phyloP scores from a whole-genome alignment of 64 coral and sea anemone genomes.

The Anthopleura sola region DNA sequence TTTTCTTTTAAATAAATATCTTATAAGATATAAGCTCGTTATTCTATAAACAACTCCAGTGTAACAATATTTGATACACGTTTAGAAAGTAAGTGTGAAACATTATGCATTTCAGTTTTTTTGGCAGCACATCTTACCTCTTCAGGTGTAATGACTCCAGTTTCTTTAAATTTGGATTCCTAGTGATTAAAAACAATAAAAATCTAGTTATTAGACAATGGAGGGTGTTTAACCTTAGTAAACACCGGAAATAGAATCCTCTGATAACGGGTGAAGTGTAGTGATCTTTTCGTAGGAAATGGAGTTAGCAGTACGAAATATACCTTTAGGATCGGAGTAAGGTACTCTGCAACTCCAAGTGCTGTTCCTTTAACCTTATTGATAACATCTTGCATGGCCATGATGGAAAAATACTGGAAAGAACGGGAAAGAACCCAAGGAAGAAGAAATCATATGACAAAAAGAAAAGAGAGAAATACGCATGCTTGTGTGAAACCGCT shows the following conservation, averaged over 20 bases:
- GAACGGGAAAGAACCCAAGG: background rate
- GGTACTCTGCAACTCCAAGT: constrained; percentile 89
- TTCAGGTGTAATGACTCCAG: constrained; percentile 97
- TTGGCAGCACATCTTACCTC: constrained; percentile 31
- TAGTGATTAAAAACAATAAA: constrained; percentile 21
- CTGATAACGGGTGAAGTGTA: background rate
- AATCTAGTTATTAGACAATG: background rate
- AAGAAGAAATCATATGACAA: background rate
- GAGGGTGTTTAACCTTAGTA: background rate
- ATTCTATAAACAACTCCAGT: background rate
- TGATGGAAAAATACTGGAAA: constrained; percentile 34
- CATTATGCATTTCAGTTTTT: background rate
- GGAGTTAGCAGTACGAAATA: background rate
- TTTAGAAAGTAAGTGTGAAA: background rate
- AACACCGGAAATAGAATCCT: background rate
- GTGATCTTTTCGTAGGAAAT: background rate
- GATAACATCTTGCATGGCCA: constrained; percentile 99
- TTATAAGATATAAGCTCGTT: too few relatives aligned
- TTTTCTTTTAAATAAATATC: too few relatives aligned
- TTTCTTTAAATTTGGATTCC: constrained; percentile 99
- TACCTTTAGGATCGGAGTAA: constrained; percentile 97
- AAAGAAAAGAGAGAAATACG: background rate
- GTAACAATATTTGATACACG: background rate
- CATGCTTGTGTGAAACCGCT: background rate
- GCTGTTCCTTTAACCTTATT: constrained; percentile 99